These are phyloP conservation scores for Leptonema lineaticorne DNA, from an alignment of 1,140 invertebrate genomes.

Conservation along the genomic window DNA sequence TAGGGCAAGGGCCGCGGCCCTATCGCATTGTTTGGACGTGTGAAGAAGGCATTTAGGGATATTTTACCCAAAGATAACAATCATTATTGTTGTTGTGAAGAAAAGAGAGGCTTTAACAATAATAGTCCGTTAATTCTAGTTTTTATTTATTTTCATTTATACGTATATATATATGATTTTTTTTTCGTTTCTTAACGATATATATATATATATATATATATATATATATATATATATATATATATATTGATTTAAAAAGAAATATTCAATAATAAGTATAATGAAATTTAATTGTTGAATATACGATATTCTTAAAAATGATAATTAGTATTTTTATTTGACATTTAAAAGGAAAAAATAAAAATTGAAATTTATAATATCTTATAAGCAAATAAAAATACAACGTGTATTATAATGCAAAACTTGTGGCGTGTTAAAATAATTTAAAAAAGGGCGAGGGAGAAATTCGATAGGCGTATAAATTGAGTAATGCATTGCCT, in stretches of 20 bases:
- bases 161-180: no score
- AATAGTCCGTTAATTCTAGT: slow-evolving; percentile 30
- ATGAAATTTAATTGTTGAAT: no score
- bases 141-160: slow-evolving; percentile 14
- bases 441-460: no score
- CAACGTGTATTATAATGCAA: not conserved
- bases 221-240: no score
- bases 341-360: not conserved
- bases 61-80: slow-evolving; percentile 32
- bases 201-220: no score
- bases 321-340: no score
- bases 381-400: not conserved
- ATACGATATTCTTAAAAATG: no score
- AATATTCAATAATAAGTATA: no score
- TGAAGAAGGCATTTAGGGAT: slow-evolving; percentile 33
- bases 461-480: slow-evolving; percentile 13
- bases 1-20: slow-evolving; percentile 9
- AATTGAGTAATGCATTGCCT: slow-evolving; percentile 4
- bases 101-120: slow-evolving; percentile 31
- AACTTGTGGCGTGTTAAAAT: slow-evolving; percentile 2
- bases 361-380: not conserved
- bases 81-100: slow-evolving; percentile 28
- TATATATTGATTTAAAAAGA: no score
- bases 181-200: no score
- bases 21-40: slow-evolving; percentile 28